phyloP scores from a whole-genome alignment of 1,140 invertebrate genomes.

The Macrobrachium rosenbergii region DNA sequence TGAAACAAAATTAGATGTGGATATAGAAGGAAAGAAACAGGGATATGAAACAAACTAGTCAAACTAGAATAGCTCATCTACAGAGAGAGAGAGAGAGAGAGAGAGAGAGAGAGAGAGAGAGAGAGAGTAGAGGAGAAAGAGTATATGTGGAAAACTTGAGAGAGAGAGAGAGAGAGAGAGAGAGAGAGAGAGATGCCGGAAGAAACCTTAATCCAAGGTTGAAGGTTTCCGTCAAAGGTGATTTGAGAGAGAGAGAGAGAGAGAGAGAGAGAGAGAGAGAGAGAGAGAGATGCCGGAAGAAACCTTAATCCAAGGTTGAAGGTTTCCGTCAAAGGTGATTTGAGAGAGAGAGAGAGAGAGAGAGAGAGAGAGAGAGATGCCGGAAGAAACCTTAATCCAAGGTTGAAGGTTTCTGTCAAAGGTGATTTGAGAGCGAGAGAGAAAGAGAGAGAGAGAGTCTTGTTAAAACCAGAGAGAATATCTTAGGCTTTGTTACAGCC shows the following conservation, averaged over 20 bases:
- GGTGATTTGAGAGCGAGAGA: not conserved
- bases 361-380: not conserved
- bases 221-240: not conserved
- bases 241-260: not conserved
- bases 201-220: not conserved
- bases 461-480: too few species aligned
- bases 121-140: not conserved
- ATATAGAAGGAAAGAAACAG: not conserved
- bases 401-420: not conserved
- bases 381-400: not conserved
- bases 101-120: slow-evolving; percentile 9
- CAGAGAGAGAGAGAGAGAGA: slow-evolving; percentile 4
- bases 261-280: not conserved
- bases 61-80: too few species aligned
- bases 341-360: not conserved
- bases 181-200: not conserved
- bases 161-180: not conserved
- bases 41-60: not conserved
- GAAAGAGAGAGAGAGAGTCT: not conserved
- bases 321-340: too few species aligned
- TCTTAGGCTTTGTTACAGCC: too few species aligned
- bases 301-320: too few species aligned
- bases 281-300: too few species aligned
- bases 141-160: not conserved
- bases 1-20: not conserved